Percentiles rank a stretch among this genome's conserved stretches.
Evolutionary conservation across 2,797 vertebrate species (phyloP).

Genomic region (Sebastes matsubarae): DNA sequence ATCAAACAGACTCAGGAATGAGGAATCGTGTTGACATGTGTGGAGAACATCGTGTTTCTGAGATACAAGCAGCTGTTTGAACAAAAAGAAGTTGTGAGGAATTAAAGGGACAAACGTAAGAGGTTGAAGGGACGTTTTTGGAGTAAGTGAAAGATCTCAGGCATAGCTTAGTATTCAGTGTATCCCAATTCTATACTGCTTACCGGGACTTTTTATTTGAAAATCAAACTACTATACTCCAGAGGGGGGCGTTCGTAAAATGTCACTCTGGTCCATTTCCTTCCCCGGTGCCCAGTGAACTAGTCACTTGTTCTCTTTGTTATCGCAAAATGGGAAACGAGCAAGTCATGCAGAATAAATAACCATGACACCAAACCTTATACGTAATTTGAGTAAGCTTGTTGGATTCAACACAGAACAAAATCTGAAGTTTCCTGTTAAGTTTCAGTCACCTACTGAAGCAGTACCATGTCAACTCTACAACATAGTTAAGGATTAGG

Average conservation of each 20-base stretch:
- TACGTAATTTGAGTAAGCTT: background rate
- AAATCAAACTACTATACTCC: background rate
- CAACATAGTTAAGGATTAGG: background rate
- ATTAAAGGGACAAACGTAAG: background rate
- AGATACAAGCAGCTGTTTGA: background rate
- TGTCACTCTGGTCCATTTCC: background rate
- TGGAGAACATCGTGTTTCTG: background rate
- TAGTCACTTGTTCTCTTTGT: background rate
- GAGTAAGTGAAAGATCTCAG: background rate
- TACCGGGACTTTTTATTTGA: too few relatives aligned
- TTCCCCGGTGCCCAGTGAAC: background rate
- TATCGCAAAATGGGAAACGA: background rate
- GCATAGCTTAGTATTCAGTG: background rate
- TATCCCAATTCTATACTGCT: background rate
- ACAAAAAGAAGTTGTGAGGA: background rate
- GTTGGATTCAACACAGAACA: background rate
- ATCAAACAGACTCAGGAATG: conserved; percentile 3
- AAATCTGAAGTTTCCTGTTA: background rate
- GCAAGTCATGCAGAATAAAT: background rate
- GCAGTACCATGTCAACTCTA: too few relatives aligned
- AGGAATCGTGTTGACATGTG: background rate
- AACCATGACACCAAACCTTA: background rate
- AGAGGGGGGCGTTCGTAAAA: background rate
- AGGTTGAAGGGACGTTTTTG: background rate
- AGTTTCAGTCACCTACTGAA: too few relatives aligned